A percentile compares a stretch with the other conserved stretches of the same genome.
These are phyloP conservation scores for Epistrophe eligans DNA, from an alignment of 2,888 invertebrate genomes.

Conservation along the genomic window DNA sequence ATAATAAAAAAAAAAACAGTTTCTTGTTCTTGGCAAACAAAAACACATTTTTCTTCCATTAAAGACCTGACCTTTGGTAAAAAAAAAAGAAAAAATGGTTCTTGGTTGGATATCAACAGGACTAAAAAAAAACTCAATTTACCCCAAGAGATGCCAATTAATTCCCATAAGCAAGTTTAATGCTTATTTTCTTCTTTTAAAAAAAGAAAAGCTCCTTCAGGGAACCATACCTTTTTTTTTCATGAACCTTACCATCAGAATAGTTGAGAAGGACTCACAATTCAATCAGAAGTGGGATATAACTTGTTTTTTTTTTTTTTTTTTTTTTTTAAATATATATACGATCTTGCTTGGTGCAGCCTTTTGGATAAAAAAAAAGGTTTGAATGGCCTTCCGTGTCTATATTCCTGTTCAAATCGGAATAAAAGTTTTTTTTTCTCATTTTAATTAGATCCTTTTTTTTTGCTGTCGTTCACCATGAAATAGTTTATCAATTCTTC, in stretches of 20 bases:
- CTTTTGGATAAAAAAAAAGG: slow-evolving; percentile 13
- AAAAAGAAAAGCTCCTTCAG: background rate
- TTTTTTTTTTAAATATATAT: background rate
- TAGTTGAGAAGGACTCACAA: slow-evolving; percentile 40
- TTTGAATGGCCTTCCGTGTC: slow-evolving; percentile 31
- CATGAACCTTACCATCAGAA: slow-evolving; percentile 12
- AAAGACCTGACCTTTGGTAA: slow-evolving; percentile 10
- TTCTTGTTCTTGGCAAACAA: background rate
- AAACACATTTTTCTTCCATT: background rate
- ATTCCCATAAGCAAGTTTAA: slow-evolving; percentile 60
- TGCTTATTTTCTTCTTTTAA: background rate
- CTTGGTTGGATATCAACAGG: background rate
- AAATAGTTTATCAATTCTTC: slow-evolving; percentile 55
- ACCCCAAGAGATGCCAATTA: slow-evolving; percentile 59
- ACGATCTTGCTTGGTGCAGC: background rate
- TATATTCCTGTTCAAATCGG: background rate
- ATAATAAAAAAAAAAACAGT: slow-evolving; percentile 19
- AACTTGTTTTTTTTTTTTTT: background rate
- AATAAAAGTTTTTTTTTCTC: background rate
- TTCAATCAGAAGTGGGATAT: slow-evolving; percentile 55
- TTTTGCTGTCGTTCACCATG: background rate
- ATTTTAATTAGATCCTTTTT: slow-evolving; percentile 46
- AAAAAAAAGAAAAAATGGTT: background rate
- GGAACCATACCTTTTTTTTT: background rate
- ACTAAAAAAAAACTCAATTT: slow-evolving; percentile 41